phyloP scores from a whole-genome alignment of 2,888 invertebrate species.

The Metalampra italica region DNA sequence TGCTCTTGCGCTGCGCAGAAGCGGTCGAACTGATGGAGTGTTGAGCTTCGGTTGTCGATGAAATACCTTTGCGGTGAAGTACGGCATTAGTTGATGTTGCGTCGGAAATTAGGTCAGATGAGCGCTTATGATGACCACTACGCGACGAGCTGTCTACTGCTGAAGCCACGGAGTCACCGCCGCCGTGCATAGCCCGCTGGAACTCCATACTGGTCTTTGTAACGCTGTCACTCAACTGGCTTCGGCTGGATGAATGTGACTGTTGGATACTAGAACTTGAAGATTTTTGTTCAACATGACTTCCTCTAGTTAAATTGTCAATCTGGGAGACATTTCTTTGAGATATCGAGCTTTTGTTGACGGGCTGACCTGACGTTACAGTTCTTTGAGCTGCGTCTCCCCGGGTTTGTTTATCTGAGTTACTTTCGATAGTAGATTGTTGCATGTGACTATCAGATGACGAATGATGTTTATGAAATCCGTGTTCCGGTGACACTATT shows the following conservation, averaged over 20 bases:
- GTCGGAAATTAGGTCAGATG: conserved; percentile 85
- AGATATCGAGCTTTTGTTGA: conserved; percentile 6
- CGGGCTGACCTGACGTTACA: conserved; percentile 33
- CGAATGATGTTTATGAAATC: conserved; percentile 15
- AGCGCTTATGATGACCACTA: conserved; percentile 82
- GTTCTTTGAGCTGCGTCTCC: conserved; percentile 41
- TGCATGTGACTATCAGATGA: conserved; percentile 27
- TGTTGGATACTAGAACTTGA: conserved; percentile 42
- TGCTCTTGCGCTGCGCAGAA: conserved; percentile 88
- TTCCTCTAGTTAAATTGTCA: background rate
- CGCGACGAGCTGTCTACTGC: conserved; percentile 47
- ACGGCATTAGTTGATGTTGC: conserved; percentile 87
- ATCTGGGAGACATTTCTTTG: conserved; percentile 2
- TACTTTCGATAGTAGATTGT: conserved; percentile 27
- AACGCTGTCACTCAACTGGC: conserved; percentile 63
- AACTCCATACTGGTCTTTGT: conserved; percentile 76
- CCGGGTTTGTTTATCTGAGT: conserved; percentile 24
- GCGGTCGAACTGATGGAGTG: conserved; percentile 86
- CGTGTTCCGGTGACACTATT: background rate
- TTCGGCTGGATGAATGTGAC: conserved; percentile 52
- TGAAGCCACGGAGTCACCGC: conserved; percentile 29
- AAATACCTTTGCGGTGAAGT: conserved; percentile 85
- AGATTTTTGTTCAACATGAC: conserved; percentile 15
- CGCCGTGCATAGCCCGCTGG: conserved; percentile 71
- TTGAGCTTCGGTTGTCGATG: conserved; percentile 83